A percentile compares a stretch with the other conserved stretches of the same genome.
Conservation (phyloP, 2,797 vertebrate genomes). For the Acanthornis magna region DNA sequence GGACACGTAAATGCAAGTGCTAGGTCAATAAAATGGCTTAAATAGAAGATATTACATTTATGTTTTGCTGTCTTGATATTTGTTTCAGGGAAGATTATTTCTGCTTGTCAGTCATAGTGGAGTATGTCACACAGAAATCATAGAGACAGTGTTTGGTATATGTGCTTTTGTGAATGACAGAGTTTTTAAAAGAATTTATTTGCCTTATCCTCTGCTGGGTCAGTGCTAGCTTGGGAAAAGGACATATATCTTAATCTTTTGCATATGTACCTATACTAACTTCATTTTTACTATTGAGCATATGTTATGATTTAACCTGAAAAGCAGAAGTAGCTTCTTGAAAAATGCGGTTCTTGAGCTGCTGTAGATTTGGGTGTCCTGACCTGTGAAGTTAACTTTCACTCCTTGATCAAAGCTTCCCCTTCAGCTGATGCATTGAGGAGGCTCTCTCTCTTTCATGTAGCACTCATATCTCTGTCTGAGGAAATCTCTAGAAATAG, state of each 20-base stretch:
- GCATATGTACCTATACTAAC: not conserved
- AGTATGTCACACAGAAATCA: not conserved
- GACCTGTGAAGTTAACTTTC: rapidly evolving
- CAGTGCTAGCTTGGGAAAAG: not conserved
- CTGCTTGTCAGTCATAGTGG: not conserved
- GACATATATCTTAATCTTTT: not conserved
- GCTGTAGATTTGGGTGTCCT: not conserved
- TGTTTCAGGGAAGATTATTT: not conserved
- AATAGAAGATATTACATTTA: not conserved
- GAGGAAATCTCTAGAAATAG: not conserved
- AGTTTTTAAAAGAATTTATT: not conserved
- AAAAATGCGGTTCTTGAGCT: not conserved
- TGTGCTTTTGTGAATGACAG: not conserved
- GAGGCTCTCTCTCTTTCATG: not conserved
- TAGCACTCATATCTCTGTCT: not conserved
- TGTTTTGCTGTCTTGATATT: not conserved
- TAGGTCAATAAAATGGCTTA: not conserved
- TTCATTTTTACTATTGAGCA: not conserved
- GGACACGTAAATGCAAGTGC: not conserved
- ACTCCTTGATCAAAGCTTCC: not conserved
- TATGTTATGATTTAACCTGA: not conserved
- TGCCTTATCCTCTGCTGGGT: not conserved
- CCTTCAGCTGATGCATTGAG: not conserved
- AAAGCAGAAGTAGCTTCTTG: not conserved
- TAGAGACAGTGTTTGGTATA: not conserved